Conservation (phyloP, 2,797 vertebrate genomes). For the Balearica regulorum region DNA sequence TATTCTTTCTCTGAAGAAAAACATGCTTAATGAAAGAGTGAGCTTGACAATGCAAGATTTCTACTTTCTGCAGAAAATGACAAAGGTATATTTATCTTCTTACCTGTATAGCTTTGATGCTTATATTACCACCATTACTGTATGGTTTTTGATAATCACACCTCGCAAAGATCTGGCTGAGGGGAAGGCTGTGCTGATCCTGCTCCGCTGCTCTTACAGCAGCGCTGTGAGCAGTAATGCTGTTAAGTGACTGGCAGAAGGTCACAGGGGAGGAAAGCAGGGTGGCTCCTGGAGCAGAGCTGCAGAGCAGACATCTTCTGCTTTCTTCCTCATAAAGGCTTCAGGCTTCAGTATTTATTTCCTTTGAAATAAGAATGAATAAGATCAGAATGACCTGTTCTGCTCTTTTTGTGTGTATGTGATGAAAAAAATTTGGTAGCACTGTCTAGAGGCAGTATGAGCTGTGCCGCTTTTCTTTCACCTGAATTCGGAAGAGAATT, state of each 20-base stretch:
- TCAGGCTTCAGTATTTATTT: neutral
- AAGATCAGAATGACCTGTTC: neutral
- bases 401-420: neutral
- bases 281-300: neutral
- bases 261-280: neutral
- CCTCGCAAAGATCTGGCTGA: neutral
- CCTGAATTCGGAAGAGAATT: neutral
- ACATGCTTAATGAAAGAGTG: neutral
- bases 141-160: neutral
- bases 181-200: neutral
- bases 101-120: neutral
- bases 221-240: rapidly evolving
- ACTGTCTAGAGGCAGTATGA: neutral
- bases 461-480: neutral
- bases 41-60: neutral
- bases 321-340: neutral
- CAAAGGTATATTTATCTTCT: neutral
- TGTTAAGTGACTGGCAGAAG: neutral
- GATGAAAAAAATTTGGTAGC: neutral
- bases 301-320: neutral
- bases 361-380: neutral
- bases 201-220: rapidly evolving
- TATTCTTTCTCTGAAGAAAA: neutral
- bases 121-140: neutral
- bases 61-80: neutral